Evolutionary conservation across 1,140 invertebrate genomes (phyloP).

Genomic region (Drosophila mojavensis): DNA sequence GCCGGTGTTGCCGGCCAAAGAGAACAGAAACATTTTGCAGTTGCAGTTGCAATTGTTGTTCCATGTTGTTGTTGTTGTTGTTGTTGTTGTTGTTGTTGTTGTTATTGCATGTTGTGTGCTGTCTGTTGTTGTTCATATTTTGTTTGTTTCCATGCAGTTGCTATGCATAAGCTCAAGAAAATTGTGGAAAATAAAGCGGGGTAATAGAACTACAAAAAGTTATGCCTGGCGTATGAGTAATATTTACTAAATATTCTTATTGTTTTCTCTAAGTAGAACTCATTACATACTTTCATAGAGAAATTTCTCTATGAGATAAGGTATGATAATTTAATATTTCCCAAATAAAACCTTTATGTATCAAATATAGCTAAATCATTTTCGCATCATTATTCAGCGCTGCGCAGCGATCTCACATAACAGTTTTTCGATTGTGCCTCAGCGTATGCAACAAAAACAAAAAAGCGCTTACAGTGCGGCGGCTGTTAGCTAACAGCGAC

Average conservation of each 20-base stretch:
- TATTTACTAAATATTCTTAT: not conserved
- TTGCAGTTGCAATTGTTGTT: constrained; percentile 3
- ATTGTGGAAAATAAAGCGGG: no score
- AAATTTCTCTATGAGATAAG: no score
- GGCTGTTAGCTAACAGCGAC: constrained; percentile 22
- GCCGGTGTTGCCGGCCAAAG: constrained; percentile 26
- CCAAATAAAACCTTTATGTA: no score
- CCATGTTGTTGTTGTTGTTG: not conserved
- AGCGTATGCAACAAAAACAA: constrained; percentile 53
- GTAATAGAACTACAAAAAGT: not conserved
- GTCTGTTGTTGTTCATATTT: constrained; percentile 1
- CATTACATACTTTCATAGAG: no score
- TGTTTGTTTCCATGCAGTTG: constrained; percentile 19
- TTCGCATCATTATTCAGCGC: not conserved
- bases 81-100: no score
- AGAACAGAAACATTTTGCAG: constrained; percentile 11
- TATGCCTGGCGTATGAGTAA: constrained; percentile 19
- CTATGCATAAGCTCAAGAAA: not conserved
- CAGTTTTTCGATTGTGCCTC: constrained; percentile 28
- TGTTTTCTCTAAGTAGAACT: no score
- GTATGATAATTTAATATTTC: no score
- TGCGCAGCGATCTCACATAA: not conserved
- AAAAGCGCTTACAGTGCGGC: constrained; percentile 19
- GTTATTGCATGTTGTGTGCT: no score
- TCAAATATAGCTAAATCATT: not conserved